Base-by-base conservation (phyloP, 92 coral and sea anemone genomes). In the Pocillopora grandis region DNA sequence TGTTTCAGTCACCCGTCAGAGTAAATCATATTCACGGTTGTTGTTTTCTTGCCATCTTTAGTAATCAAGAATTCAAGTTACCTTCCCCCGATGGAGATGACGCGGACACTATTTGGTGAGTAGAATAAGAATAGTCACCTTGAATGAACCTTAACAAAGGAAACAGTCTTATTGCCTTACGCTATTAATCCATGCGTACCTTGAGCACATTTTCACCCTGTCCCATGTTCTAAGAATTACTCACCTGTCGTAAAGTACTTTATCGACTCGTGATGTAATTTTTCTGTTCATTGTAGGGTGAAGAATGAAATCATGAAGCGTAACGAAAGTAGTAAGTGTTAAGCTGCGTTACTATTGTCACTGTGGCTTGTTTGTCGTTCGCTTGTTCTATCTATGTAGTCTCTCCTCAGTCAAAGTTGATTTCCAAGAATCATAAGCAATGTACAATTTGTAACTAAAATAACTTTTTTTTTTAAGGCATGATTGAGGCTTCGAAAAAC, bases 401-500 rank as follows among this genome's bases (percentile, higher is more conserved):
- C 52, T 42, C 8, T 42, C 52, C 5, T 42, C 52, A 42, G 4
- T 42, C 8, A 42, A 42, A 42, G 52, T 42, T 7, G 8, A 3
- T 7, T 42, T 42, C 52, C 52, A 42, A 42, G 5, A 42, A 42
- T 7, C 52, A 3, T 42, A 42, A 42, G 52, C 8, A 42, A 42
- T 42, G 14, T 5, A 8, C 12, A n/a, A 9, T n/a, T 19, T 0
- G 19, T 20, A 23, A 5, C 55, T 78, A 36, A 36, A 18, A 37
- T 63, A 42, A 13, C 1, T 64, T 42, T 42, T 61, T 81, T 59
- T 52, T 58, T 76, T 7, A 48, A 94, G 98, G 76, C 56, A 94
- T 94, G 98, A 94, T 92, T 6, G 95, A 94, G 18, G 95, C 98
- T 74, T 91, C 95, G 23, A 91, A 94, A 82, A 87, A 63, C 31